Evolutionary conservation across 2,797 vertebrate species (phyloP), one percentile per base, ranked within the genome.

Genomic region (Euphonia xanthogaster): DNA sequence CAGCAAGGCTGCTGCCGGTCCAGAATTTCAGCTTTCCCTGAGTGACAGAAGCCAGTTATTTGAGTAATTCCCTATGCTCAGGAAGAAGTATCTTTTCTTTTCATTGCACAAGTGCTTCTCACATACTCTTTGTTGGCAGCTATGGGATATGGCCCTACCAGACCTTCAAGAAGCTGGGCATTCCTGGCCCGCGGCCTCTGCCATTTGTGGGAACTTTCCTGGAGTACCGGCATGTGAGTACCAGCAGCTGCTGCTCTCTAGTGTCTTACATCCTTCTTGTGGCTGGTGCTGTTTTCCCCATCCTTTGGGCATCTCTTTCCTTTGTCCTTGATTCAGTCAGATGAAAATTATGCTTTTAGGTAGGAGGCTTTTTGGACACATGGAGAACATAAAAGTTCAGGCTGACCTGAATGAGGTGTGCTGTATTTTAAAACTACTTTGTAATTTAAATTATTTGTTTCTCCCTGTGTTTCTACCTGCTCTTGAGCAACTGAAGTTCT

Each of bases 81-180:
- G 75, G 27, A 17, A 25, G 44, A 83, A 48, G 19, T 50, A 21
- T 24, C 17, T 63, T 79, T 18, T 45, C 14, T 66, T 91, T 61
- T 60, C 24, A 0, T 40, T 25, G 16, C 5, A 0, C 40, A 23
- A 82, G 44, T 14, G 19, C 19, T 16, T 23, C n/a, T 91, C 28
- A n/a, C 3, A 0, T 20, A 12, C 7, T 55, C 35, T 88, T 93
- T 92, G 25, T 78, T 60, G 66, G 20, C 82, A 98, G 98, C 66
- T 98, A 98, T 83, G 98, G 98, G 22, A 70, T 95, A 63, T 96
- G 94, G 96, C 97, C 96, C 12, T 96, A 88, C 74, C 53, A 55
- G 53, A 16, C 95, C 25, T 98, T 98, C 95, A 96, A 96, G 96
- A 98, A 98, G 63, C n/a, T 98, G 96, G 98, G 97, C 16, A 95